Evolutionary conservation across 2,113 vertebrate genomes (phyloP), one percentile per base, ranked within the genome.

Genomic region (Manacus vitellinus): DNA sequence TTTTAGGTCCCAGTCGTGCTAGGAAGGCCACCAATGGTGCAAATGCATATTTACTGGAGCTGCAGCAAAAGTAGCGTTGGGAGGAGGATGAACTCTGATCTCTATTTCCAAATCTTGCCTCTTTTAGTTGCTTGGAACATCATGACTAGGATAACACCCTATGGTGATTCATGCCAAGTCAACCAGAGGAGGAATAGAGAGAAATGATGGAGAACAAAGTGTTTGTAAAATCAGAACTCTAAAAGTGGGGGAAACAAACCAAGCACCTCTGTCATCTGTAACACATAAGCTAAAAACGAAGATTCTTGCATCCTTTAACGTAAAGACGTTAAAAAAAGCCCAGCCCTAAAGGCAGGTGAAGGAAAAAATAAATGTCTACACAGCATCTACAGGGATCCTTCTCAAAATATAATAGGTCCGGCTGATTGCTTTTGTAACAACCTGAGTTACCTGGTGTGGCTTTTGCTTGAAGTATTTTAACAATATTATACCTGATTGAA

Each of bases 11-110:
- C n/a, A 12, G n/a, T n/a, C 7, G 31, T 73, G 13, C 52, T 37
- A 75, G 21, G 25, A 51, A 83, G 49, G 80, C 13, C 30, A 49
- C 11, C 10, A 22, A 7, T 13, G 18, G 11, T 52, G 8, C 12
- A 43, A 88, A 61, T 24, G 10, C 4, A 4, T 7, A 5, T 25
- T 86, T 49, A 31, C 27, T 30, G 37, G 15, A 47, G 6, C 14
- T 77, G 14, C 30, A 65, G 28, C 52, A 63, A 24, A 91, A 43
- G 18, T 12, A 58, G n/a, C 44, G 8, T 0, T 68, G 31, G 3
- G 0, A 5, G 3, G 7, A 27, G 3, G 11, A 43, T n/a, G 28
- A 0, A 5, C 9, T 79, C 28, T 3, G 1, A 22, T 39, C 10
- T 55, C 25, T 84, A 30, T 84, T 70, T 31, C 41, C 27, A 70